Percentiles rank a stretch among this genome's conserved stretches.
phyloP scores from a whole-genome alignment of 2,888 invertebrate genomes.

The Ferrisia virgata region DNA sequence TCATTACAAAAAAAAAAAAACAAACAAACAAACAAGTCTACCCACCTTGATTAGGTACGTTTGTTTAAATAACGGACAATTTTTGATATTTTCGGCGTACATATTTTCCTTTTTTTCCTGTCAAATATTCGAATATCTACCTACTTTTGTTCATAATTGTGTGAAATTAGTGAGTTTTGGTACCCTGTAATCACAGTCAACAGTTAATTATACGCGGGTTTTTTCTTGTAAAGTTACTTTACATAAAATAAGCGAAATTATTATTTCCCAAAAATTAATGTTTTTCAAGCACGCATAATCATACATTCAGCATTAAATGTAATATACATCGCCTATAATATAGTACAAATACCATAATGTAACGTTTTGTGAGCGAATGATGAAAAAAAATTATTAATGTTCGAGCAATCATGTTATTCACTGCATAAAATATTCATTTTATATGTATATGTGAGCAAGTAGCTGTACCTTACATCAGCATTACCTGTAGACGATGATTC shows the following conservation, averaged over 20 bases:
- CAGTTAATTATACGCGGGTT: constrained; percentile 11
- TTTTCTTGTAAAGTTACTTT: constrained; percentile 8
- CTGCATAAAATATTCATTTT: neutral
- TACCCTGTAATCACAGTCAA: neutral
- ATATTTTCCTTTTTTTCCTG: neutral
- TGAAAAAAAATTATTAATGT: constrained; percentile 8
- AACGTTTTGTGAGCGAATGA: neutral
- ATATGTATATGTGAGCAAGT: neutral
- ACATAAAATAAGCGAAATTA: constrained; percentile 18
- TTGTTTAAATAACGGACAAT: neutral
- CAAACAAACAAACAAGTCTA: no score
- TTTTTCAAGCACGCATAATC: constrained; percentile 25
- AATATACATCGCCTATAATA: neutral
- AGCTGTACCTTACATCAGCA: no score
- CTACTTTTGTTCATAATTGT: constrained; percentile 29
- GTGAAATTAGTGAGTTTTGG: constrained; percentile 13
- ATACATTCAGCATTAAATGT: constrained; percentile 8
- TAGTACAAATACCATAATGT: neutral
- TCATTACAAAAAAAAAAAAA: neutral
- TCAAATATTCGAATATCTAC: constrained; percentile 2
- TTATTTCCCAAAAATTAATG: constrained; percentile 17
- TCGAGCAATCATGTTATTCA: neutral
- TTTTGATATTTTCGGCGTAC: neutral
- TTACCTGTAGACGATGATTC: no score
- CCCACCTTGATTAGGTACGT: neutral